phyloP scores from a whole-genome alignment of 2,888 invertebrate species.

The Alloscopus bannaensis region DNA sequence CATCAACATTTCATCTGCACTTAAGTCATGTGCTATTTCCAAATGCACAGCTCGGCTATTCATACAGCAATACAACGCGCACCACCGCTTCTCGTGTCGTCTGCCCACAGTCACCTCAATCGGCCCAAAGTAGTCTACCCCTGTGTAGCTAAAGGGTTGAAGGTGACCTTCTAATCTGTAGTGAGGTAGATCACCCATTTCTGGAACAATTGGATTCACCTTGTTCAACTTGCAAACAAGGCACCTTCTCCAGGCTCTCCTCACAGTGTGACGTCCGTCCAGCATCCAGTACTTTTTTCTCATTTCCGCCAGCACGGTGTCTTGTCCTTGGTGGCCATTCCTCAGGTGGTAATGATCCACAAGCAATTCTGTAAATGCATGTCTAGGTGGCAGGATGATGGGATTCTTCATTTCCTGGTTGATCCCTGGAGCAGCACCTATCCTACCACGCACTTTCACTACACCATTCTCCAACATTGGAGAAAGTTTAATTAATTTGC shows the following conservation, averaged over 20 bases:
- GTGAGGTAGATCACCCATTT: conserved; percentile 32
- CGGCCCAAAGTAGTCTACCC: conserved; percentile 14
- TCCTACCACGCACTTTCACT: background rate
- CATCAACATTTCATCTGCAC: conserved; percentile 26
- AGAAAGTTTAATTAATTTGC: no score
- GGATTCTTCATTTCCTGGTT: background rate
- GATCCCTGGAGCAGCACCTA: background rate
- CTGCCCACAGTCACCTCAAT: conserved; percentile 7
- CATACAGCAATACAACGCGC: conserved; percentile 9
- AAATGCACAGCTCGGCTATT: conserved; percentile 33
- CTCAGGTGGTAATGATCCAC: background rate
- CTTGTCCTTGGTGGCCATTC: conserved; percentile 24
- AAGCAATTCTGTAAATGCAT: conserved; percentile 12
- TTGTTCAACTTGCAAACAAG: background rate
- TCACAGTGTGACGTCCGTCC: conserved; percentile 26
- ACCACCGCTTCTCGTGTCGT: conserved; percentile 33
- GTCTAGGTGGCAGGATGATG: conserved; percentile 15
- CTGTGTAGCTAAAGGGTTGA: conserved; percentile 11
- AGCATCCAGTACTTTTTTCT: conserved; percentile 18
- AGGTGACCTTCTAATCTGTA: conserved; percentile 2
- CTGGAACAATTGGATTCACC: conserved; percentile 19
- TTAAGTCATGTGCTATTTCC: conserved; percentile 25
- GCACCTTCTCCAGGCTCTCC: background rate
- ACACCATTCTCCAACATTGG: conserved; percentile 17
- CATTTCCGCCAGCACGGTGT: conserved; percentile 8